Percentiles rank a stretch among this genome's conserved stretches.
phyloP scores from a whole-genome alignment of 2,113 vertebrate genomes.

The Chaetorhynchus papuensis region DNA sequence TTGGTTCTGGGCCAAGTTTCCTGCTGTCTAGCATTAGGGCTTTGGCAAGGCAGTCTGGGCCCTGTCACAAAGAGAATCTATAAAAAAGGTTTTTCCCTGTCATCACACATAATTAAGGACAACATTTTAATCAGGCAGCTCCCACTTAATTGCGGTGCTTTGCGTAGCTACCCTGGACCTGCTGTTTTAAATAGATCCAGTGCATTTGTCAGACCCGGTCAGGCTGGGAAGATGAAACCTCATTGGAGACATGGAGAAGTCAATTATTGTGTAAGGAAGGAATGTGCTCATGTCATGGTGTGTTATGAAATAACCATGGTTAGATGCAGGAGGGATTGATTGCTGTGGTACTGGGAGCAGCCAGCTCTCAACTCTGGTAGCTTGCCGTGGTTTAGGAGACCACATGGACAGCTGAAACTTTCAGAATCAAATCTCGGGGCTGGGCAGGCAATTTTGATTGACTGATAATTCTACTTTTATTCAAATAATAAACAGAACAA shows the following conservation, averaged over 20 bases:
- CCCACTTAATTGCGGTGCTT: slow-evolving; percentile 55
- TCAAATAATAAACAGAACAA: background rate
- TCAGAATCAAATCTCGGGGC: background rate
- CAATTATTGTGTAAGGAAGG: slow-evolving; percentile 21
- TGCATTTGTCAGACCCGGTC: slow-evolving; percentile 5
- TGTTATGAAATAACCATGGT: background rate
- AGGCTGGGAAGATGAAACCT: slow-evolving; percentile 35
- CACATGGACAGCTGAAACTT: background rate
- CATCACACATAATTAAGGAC: slow-evolving; percentile 62
- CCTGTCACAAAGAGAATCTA: slow-evolving; percentile 54
- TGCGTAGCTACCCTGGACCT: background rate
- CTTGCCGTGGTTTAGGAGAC: slow-evolving; percentile 11
- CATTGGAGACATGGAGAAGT: background rate
- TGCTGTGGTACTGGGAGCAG: background rate
- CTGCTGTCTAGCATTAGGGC: slow-evolving; percentile 54
- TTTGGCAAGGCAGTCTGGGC: slow-evolving; percentile 49
- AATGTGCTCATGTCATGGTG: slow-evolving; percentile 4
- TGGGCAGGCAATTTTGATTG: background rate
- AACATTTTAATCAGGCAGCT: slow-evolving; percentile 61
- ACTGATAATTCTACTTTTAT: background rate
- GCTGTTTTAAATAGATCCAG: slow-evolving; percentile 33
- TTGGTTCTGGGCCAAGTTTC: slow-evolving; percentile 49
- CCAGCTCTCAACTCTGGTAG: background rate
- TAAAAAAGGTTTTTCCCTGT: slow-evolving; percentile 40
- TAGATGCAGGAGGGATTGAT: background rate